A percentile compares a stretch with the other conserved stretches of the same genome.
These are phyloP conservation scores for Keiferia lycopersicella DNA, from an alignment of 2,888 invertebrate genomes.

Conservation along the genomic window DNA sequence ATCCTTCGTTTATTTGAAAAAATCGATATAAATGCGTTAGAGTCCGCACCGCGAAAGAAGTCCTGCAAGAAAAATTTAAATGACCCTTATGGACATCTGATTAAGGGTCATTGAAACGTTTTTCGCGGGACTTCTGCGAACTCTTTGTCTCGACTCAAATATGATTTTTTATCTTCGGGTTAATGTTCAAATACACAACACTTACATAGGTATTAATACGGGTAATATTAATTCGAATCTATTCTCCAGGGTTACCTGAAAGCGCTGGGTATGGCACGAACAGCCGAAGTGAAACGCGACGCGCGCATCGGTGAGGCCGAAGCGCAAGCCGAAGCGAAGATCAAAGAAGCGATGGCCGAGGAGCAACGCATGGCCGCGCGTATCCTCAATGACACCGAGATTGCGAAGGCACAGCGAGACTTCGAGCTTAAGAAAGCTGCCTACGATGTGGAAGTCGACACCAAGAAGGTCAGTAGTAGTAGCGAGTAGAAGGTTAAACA, in stretches of 20 bases:
- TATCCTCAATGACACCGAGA: conserved; percentile 97
- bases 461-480: conserved; percentile 85
- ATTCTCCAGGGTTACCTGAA: conserved; percentile 91
- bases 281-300: conserved; percentile 97
- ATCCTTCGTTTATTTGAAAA: no score
- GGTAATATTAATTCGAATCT: background rate
- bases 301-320: conserved; percentile 98
- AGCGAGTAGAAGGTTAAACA: no score
- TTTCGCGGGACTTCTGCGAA: no score
- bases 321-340: conserved; percentile 94
- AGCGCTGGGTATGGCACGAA: conserved; percentile 96
- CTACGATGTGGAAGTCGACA: conserved; percentile 98
- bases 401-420: conserved; percentile 97
- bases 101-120: no score
- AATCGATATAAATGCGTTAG: no score
- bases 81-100: no score
- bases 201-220: no score
- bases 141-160: no score
- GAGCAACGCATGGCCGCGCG: conserved; percentile 97
- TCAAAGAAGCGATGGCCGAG: conserved; percentile 97
- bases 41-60: no score
- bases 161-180: no score
- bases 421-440: conserved; percentile 98
- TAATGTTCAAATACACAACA: no score
- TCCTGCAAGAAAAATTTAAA: no score